A percentile compares a stretch with the other conserved stretches of the same genome.
phyloP scores from a whole-genome alignment of 1,140 invertebrate genomes.

The Orussus abietinus region DNA sequence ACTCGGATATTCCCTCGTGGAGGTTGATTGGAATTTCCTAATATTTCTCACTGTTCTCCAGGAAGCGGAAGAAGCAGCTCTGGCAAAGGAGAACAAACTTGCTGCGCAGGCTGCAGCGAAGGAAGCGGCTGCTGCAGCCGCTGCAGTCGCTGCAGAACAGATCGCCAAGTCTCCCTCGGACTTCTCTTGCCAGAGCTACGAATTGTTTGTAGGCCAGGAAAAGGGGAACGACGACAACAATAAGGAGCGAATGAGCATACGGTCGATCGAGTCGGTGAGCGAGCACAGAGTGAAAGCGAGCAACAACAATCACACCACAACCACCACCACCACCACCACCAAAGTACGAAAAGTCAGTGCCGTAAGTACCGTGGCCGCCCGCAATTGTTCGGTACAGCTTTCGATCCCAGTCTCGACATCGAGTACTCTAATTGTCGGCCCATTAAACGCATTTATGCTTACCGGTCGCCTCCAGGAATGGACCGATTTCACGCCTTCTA shows the following conservation, averaged over 20 bases:
- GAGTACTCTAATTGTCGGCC: too few species aligned
- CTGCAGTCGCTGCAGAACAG: slow-evolving; percentile 57
- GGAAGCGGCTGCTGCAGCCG: slow-evolving; percentile 57
- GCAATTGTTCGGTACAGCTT: slow-evolving; percentile 1
- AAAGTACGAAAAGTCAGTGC: slow-evolving; percentile 86
- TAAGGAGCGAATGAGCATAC: slow-evolving; percentile 86
- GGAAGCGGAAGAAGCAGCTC: slow-evolving; percentile 79
- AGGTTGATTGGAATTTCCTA: neutral
- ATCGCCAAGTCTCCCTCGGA: slow-evolving; percentile 82
- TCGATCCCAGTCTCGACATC: too few species aligned
- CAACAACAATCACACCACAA: slow-evolving; percentile 47
- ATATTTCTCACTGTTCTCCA: slow-evolving; percentile 35
- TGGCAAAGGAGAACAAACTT: slow-evolving; percentile 68
- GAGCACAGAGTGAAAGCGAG: slow-evolving; percentile 66
- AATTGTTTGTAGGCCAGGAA: slow-evolving; percentile 82
- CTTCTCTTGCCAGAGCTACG: slow-evolving; percentile 86
- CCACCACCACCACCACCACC: slow-evolving; percentile 57
- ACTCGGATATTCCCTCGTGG: neutral
- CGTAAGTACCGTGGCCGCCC: slow-evolving; percentile 63
- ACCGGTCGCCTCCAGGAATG: too few species aligned
- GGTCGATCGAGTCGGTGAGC: slow-evolving; percentile 82
- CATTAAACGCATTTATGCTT: too few species aligned
- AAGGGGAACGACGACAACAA: slow-evolving; percentile 82
- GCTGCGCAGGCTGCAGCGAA: slow-evolving; percentile 67
- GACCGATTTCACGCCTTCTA: too few species aligned